These are phyloP conservation scores for Pelodiscus sinensis DNA, from an alignment of 2,113 vertebrate genomes.

Conservation along the genomic window DNA sequence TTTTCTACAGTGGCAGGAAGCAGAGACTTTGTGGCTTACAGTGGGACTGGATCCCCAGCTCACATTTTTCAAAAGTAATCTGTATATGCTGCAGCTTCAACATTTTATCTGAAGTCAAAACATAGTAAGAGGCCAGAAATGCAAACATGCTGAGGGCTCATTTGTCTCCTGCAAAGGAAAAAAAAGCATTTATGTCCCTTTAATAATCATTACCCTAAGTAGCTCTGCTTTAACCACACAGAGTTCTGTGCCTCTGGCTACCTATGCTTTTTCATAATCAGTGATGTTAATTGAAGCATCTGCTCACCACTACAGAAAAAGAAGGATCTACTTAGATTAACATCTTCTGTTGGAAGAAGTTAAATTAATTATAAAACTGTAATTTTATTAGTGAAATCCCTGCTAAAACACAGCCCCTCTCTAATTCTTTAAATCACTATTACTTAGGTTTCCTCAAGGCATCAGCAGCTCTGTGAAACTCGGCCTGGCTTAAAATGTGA, in stretches of 20 bases:
- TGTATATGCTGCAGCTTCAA: constrained; percentile 10
- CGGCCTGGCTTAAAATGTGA: constrained; percentile 45
- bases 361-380: constrained; percentile 37
- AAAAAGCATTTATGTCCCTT: neutral
- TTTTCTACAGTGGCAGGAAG: neutral
- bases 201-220: neutral
- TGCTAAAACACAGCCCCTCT: constrained; percentile 24
- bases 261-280: constrained; percentile 12
- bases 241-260: constrained; percentile 12
- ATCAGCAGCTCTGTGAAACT: constrained; percentile 28
- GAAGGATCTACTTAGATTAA: constrained; percentile 43
- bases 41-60: neutral
- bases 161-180: constrained; percentile 10
- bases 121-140: constrained; percentile 21
- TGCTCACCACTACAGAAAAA: constrained; percentile 3
- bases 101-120: constrained; percentile 48
- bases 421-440: constrained; percentile 41
- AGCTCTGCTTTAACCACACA: neutral
- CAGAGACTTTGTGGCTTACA: neutral
- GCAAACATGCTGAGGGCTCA: constrained; percentile 22
- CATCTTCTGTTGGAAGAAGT: constrained; percentile 15
- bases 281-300: constrained; percentile 28
- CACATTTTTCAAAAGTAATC: neutral
- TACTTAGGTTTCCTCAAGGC: neutral
- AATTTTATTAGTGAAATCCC: constrained; percentile 54